Base-by-base conservation (phyloP, 2,888 invertebrate genomes). In the Orchesella flavescens region DNA sequence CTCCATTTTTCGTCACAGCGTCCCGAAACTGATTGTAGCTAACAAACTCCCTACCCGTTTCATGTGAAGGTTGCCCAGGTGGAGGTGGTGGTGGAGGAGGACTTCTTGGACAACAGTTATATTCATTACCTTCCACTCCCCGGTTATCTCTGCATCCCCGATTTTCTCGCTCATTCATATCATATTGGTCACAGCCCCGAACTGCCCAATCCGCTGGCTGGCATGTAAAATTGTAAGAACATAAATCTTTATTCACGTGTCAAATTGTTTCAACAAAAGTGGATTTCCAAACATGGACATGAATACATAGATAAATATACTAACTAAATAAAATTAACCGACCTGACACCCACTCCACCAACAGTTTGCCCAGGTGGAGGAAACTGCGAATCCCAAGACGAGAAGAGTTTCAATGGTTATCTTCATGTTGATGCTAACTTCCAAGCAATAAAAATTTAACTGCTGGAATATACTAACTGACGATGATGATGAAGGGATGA, bases 1-100 rank as follows among this genome's bases (percentile, higher is more conserved):
- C 86, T 0, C 85, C 85, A 61, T 34, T 34, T 15, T 66, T 66
- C 5, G 86, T 87, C 13, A 84, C 84, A 7, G 84, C 86, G 7
- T 53, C 34, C 2, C 61, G 55, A 59, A 88, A 88, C 61, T 88
- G 77, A 7, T 65, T 68, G 43, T 17, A 69, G n/a, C 55, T 69
- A 10, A 46, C 74, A 23, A 74, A 74, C 1, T 13, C 61, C n/a
- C 46, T 15, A 46, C 12, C 12, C 7, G 15, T 69, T n/a, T n/a
- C n/a, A n/a, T n/a, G n/a, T n/a, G n/a, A n/a, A n/a, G n/a, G n/a
- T n/a, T n/a, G n/a, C n/a, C n/a, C n/a, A n/a, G n/a, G n/a, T 34
- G 34, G 34, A 34, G 34, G 34, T 34, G 34, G 34, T 34, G 34
- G 34, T 34, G 34, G 53, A 13, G n/a, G 15, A 34, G 7, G 34